Conservation (phyloP, 1,140 invertebrate genomes). For the Euura saliciscinereae region DNA sequence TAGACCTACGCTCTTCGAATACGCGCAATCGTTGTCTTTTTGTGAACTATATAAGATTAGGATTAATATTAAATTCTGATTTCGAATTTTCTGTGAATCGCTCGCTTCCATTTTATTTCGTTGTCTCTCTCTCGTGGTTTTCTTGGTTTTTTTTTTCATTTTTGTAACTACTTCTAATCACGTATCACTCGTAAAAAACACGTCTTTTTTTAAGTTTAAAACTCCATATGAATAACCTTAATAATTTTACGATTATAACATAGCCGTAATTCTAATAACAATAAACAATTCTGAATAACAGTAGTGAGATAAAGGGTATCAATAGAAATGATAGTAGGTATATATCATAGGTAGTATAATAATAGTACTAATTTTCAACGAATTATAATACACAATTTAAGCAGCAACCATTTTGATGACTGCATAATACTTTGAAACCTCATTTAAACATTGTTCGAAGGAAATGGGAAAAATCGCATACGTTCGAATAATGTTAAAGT, state of each 20-base stretch:
- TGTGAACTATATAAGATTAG: neutral
- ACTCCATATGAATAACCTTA: neutral
- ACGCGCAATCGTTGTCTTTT: constrained; percentile 12
- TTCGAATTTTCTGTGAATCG: neutral
- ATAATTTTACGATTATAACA: neutral
- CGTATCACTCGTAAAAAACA: constrained; percentile 11
- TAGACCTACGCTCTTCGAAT: constrained; percentile 4
- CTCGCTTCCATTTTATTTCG: neutral
- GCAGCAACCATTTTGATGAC: neutral
- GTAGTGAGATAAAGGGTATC: neutral
- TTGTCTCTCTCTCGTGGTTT: neutral
- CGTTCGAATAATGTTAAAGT: no score
- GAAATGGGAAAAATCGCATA: no score
- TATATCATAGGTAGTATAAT: neutral
- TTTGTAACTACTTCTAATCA: constrained; percentile 11
- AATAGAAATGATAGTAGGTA: neutral
- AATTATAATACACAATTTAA: constrained; percentile 6
- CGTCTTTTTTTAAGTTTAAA: constrained; percentile 12
- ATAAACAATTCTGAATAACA: neutral
- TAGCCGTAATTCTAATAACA: neutral
- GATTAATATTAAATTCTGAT: neutral
- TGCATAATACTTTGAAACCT: no score
- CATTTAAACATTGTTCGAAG: no score
- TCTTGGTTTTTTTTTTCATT: constrained; percentile 12
- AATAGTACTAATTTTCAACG: neutral